These are phyloP conservation scores for Electrona antarctica DNA, from an alignment of 2,113 vertebrate genomes.

Conservation along the genomic window DNA sequence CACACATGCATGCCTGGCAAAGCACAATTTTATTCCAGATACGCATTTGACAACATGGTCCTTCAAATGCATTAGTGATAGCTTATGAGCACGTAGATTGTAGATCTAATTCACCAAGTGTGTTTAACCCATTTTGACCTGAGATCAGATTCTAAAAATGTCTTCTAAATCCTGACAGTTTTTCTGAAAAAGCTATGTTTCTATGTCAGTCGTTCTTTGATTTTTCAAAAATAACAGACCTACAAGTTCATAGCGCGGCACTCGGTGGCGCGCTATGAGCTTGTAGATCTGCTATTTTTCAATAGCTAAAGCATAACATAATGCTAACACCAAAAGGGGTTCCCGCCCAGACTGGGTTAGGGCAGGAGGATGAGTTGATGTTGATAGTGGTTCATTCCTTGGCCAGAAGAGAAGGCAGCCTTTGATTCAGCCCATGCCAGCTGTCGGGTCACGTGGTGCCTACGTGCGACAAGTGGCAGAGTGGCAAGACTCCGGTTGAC, in stretches of 20 bases:
- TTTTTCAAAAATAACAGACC: too few relatives aligned
- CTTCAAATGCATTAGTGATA: slow-evolving; percentile 12
- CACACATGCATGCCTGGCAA: slow-evolving; percentile 19
- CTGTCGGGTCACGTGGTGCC: slow-evolving; percentile 63
- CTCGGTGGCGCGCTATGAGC: too few relatives aligned
- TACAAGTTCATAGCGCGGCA: too few relatives aligned
- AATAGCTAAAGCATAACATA: too few relatives aligned
- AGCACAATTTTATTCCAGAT: slow-evolving; percentile 26
- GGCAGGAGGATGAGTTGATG: not conserved
- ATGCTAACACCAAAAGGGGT: too few relatives aligned
- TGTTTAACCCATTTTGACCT: too few relatives aligned
- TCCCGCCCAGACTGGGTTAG: too few relatives aligned
- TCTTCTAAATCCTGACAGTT: too few relatives aligned
- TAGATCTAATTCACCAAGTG: slow-evolving; percentile 11
- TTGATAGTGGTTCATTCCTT: not conserved
- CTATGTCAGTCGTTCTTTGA: too few relatives aligned
- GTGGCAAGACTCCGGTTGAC: slow-evolving; percentile 28
- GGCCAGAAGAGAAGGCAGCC: slow-evolving; percentile 53
- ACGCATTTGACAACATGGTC: slow-evolving; percentile 24
- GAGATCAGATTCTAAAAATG: too few relatives aligned
- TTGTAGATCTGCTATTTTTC: too few relatives aligned
- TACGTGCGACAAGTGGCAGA: slow-evolving; percentile 49
- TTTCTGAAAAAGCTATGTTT: too few relatives aligned
- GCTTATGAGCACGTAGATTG: slow-evolving; percentile 15
- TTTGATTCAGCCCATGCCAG: slow-evolving; percentile 64